These are phyloP conservation scores for Palythoa grandiflora DNA, from an alignment of 92 coral and sea anemone species.

Conservation along the genomic window DNA sequence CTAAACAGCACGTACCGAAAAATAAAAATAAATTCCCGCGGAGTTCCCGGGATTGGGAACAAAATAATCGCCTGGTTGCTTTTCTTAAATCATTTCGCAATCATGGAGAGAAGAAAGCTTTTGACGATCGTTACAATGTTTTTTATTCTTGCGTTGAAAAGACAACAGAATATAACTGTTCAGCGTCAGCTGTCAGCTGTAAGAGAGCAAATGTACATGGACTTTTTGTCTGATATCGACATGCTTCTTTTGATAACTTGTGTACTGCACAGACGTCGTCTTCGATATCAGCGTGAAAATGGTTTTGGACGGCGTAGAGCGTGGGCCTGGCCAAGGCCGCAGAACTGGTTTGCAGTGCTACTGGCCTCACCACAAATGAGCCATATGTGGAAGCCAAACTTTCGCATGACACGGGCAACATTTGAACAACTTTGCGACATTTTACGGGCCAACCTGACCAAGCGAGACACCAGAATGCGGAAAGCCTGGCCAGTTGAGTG, in stretches of 20 bases:
- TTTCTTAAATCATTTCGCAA: conserved; percentile 31
- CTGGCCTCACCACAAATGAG: conserved; percentile 37
- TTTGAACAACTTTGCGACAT: not conserved
- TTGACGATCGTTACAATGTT: conserved; percentile 7
- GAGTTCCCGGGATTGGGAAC: conserved; percentile 40
- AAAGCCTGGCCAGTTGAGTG: conserved; percentile 39
- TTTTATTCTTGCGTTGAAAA: conserved; percentile 42
- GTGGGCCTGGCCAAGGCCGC: conserved; percentile 45
- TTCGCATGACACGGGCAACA: not conserved
- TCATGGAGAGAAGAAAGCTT: conserved; percentile 41
- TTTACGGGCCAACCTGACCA: conserved; percentile 33
- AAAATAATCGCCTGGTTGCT: conserved; percentile 34
- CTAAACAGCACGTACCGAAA: conserved; percentile 43
- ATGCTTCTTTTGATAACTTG: conserved; percentile 38
- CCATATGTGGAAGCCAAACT: conserved; percentile 35
- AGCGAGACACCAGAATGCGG: conserved; percentile 22
- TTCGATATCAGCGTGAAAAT: conserved; percentile 36
- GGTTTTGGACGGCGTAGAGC: conserved; percentile 44
- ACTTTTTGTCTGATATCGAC: conserved; percentile 32
- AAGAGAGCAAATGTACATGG: conserved; percentile 38
- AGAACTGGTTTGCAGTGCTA: conserved; percentile 44
- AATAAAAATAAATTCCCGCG: conserved; percentile 30
- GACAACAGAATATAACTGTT: conserved; percentile 41
- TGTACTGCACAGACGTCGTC: conserved; percentile 25
- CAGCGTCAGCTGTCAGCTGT: conserved; percentile 33